phyloP scores from a whole-genome alignment of 2,797 vertebrate species.

The Dermochelys coriacea region DNA sequence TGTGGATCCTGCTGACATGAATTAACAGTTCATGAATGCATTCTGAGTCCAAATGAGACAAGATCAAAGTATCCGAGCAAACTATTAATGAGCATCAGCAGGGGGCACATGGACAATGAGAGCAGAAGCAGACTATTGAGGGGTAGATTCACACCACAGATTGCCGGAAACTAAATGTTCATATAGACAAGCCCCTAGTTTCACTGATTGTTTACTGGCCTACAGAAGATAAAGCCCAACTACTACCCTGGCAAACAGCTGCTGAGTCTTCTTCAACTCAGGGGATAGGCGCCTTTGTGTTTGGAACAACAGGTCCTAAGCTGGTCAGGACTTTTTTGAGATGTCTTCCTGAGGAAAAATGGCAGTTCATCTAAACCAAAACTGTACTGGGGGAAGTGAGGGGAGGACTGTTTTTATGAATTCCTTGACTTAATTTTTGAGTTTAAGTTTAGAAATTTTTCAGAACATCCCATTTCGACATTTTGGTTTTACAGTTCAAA shows the following conservation, averaged over 20 bases:
- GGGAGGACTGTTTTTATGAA: background rate
- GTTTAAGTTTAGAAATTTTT: background rate
- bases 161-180: background rate
- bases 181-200: background rate
- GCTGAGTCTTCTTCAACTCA: background rate
- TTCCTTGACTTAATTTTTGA: background rate
- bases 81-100: background rate
- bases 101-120: background rate
- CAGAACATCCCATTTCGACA: background rate
- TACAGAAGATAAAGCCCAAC: background rate
- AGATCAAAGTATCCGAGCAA: background rate
- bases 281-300: background rate
- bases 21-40: background rate
- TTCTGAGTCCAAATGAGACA: background rate
- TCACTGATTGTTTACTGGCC: background rate
- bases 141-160: background rate
- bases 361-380: background rate
- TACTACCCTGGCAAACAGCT: fast-evolving
- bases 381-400: background rate
- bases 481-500: background rate
- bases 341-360: background rate
- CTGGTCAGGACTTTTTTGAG: background rate
- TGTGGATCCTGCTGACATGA: background rate
- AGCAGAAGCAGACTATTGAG: background rate
- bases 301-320: background rate